Percentiles rank a stretch among this genome's conserved stretches.
phyloP scores from a whole-genome alignment of 2,113 vertebrate genomes.

The Aspidoscelis tigris region DNA sequence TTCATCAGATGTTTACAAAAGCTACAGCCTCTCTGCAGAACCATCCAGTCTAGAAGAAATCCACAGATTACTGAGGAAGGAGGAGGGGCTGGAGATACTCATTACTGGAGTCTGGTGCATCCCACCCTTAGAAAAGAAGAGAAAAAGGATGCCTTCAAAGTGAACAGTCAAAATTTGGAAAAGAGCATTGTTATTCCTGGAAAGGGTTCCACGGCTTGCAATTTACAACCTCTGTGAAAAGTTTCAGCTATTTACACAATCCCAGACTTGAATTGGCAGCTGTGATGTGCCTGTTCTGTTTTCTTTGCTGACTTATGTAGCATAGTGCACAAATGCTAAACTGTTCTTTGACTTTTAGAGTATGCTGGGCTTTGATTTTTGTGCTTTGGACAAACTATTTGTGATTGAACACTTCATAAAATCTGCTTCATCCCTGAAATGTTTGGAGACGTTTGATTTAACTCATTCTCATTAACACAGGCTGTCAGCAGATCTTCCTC shows the following conservation, averaged over 20 bases:
- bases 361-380: conserved; percentile 23
- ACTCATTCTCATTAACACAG: background rate
- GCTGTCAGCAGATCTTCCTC: background rate
- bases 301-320: conserved; percentile 23
- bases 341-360: conserved; percentile 42
- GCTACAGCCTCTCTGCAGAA: conserved; percentile 63
- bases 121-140: conserved; percentile 52
- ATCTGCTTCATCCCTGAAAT: background rate
- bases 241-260: conserved; percentile 57
- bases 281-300: conserved; percentile 53
- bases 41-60: conserved; percentile 64
- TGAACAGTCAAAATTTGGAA: conserved; percentile 62
- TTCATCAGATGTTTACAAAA: conserved; percentile 46
- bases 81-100: conserved; percentile 56
- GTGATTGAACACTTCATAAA: conserved; percentile 12
- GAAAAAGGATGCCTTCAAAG: conserved; percentile 50
- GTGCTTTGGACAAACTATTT: background rate
- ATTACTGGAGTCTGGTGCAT: conserved; percentile 44
- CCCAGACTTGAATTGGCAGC: conserved; percentile 56
- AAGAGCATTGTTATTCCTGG: conserved; percentile 73
- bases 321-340: conserved; percentile 54
- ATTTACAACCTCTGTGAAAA: conserved; percentile 67
- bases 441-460: background rate
- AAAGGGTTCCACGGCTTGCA: conserved; percentile 64
- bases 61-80: conserved; percentile 64